These are phyloP conservation scores for Rhizomys pruinosus DNA, from an alignment of 2,113 vertebrate genomes.

Conservation along the genomic window DNA sequence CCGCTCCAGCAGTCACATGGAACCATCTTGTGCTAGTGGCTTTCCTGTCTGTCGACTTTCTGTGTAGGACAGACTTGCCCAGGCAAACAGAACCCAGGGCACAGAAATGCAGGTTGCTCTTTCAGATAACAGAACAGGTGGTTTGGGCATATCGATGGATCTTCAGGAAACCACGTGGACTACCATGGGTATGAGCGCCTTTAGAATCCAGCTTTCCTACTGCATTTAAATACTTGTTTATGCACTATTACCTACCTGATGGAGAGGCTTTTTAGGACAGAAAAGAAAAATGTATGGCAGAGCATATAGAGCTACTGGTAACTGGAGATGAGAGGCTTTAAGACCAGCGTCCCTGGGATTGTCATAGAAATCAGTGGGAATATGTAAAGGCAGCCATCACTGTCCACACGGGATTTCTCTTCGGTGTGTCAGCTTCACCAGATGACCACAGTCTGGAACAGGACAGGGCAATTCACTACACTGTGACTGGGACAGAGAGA, in stretches of 20 bases:
- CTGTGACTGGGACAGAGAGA: background rate
- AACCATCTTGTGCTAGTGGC: rapidly evolving
- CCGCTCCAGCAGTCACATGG: background rate
- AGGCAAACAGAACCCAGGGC: background rate
- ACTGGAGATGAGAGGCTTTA: background rate
- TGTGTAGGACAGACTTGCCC: background rate
- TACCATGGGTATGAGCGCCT: background rate
- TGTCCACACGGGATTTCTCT: background rate
- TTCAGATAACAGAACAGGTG: background rate
- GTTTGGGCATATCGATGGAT: too few species aligned
- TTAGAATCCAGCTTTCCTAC: background rate
- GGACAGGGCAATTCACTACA: background rate
- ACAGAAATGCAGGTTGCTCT: background rate
- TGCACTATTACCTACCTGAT: background rate
- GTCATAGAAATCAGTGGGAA: background rate
- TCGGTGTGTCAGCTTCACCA: too few species aligned
- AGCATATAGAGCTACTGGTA: background rate
- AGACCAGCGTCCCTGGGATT: too few species aligned
- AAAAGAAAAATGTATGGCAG: background rate
- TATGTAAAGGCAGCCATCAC: rapidly evolving
- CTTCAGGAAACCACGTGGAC: background rate
- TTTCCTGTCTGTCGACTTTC: background rate
- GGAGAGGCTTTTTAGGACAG: background rate
- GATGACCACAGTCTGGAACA: background rate
- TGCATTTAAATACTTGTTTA: background rate